These are phyloP conservation scores for Nephrotoma flavescens DNA, from an alignment of 2,888 invertebrate genomes.

Conservation along the genomic window DNA sequence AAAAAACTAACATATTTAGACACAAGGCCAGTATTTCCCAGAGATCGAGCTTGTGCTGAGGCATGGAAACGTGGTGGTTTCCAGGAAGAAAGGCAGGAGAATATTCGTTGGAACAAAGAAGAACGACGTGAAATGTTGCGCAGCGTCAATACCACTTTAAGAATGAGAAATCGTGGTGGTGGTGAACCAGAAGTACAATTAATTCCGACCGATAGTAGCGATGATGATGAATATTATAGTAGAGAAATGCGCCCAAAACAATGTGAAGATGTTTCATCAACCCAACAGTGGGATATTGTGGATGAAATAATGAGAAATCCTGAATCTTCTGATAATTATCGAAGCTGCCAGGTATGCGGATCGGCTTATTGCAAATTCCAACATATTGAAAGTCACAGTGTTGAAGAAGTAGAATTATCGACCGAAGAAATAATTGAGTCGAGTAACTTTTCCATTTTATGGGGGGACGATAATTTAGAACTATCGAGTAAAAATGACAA, in stretches of 20 bases:
- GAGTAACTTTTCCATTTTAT: background rate
- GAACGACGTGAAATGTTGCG: constrained; percentile 27
- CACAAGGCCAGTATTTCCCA: constrained; percentile 77
- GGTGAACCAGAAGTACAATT: background rate
- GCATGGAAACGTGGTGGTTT: constrained; percentile 53
- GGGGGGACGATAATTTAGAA: background rate
- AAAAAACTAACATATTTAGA: constrained; percentile 72
- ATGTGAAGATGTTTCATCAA: background rate
- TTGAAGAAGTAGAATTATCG: background rate
- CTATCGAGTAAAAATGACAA: too few relatives aligned
- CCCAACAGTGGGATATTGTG: background rate
- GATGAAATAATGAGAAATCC: background rate
- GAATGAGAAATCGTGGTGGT: background rate
- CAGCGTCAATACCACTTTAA: constrained; percentile 23
- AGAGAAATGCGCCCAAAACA: background rate
- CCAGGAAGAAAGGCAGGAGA: constrained; percentile 27
- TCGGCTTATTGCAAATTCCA: background rate
- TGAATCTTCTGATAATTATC: background rate
- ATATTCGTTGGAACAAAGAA: constrained; percentile 25
- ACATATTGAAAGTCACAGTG: background rate
- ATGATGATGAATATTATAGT: background rate
- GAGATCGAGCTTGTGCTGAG: constrained; percentile 82
- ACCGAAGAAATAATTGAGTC: background rate
- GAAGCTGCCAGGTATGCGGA: background rate
- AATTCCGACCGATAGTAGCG: background rate